Evolutionary conservation across 1,140 invertebrate species (phyloP).

Genomic region (Aleiodes sp.): DNA sequence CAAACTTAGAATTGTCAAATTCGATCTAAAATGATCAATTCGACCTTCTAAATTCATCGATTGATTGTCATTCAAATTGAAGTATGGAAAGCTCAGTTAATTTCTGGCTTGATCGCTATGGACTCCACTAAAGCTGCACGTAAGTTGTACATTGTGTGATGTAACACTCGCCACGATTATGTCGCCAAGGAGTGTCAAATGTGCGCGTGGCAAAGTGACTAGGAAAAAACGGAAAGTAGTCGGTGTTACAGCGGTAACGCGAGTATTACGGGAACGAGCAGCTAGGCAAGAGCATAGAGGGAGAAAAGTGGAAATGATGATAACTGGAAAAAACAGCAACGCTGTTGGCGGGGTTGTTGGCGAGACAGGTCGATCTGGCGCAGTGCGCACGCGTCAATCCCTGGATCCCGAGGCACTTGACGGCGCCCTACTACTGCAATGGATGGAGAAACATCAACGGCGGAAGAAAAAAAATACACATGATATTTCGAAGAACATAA

Average conservation of each 20-base stretch:
- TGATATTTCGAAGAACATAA: not conserved
- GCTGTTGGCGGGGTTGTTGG: constrained; percentile 10
- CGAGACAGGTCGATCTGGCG: constrained; percentile 54
- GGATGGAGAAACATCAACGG: constrained; percentile 38
- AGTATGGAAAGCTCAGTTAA: not conserved
- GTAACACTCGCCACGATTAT: constrained; percentile 25
- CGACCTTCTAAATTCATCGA: too few relatives aligned
- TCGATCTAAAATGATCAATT: too few relatives aligned
- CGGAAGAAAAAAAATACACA: not conserved
- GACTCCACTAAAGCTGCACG: not conserved
- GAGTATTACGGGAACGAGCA: constrained; percentile 24
- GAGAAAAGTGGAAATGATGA: constrained; percentile 27
- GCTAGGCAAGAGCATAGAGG: constrained; percentile 28
- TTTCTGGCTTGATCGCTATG: not conserved
- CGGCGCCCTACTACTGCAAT: constrained; percentile 42
- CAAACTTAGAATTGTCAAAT: too few relatives aligned
- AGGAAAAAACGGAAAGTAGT: constrained; percentile 42
- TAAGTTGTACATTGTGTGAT: not conserved
- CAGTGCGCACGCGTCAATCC: constrained; percentile 55
- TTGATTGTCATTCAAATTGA: too few relatives aligned
- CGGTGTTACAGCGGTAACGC: constrained; percentile 20
- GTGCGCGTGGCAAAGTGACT: constrained; percentile 42
- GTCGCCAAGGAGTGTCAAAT: constrained; percentile 47
- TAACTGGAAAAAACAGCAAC: constrained; percentile 27
- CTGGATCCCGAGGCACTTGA: constrained; percentile 40